Evolutionary conservation across 1,140 invertebrate species (phyloP).

Genomic region (Lucilia sericata): DNA sequence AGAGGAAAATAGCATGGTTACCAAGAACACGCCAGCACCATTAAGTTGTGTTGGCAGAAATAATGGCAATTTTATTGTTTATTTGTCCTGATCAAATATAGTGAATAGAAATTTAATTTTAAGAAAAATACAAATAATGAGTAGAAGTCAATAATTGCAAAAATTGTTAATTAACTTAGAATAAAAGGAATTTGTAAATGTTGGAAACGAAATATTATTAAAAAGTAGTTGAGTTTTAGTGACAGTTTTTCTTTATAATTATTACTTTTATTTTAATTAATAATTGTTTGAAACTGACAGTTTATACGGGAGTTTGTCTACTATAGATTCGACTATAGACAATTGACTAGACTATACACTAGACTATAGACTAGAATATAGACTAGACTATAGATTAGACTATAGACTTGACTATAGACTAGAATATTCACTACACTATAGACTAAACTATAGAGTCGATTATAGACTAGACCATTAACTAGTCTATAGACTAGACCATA

Average conservation of each 20-base stretch:
- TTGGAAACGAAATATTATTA: background rate
- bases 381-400: no score
- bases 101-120: background rate
- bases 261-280: no score
- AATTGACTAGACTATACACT: no score
- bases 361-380: no score
- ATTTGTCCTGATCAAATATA: background rate
- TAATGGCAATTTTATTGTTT: conserved; percentile 27
- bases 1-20: background rate
- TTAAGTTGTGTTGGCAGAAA: background rate
- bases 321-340: no score
- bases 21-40: background rate
- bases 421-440: no score
- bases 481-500: no score
- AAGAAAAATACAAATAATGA: background rate
- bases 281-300: no score
- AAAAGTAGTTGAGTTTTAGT: background rate
- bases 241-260: background rate
- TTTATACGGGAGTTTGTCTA: no score
- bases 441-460: no score
- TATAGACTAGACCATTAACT: no score
- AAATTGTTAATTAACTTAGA: background rate
- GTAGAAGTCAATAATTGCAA: background rate
- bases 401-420: no score
- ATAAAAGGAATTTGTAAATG: background rate